Evolutionary conservation across 2,797 vertebrate species (phyloP).

Genomic region (Etheostoma nigrum): DNA sequence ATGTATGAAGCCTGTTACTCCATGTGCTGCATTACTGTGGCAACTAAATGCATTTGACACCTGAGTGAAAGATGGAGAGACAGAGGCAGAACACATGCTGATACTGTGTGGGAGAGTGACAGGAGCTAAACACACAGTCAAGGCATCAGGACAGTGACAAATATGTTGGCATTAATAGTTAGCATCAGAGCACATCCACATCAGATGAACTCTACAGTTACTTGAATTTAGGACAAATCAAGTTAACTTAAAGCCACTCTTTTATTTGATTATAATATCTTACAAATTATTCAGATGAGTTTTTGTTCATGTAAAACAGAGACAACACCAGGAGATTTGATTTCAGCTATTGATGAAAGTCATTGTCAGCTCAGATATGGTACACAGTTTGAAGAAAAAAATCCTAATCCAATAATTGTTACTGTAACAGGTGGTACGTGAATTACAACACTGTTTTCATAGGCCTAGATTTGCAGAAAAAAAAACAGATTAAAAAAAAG

Average conservation of each 20-base stretch:
- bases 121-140: conserved; percentile 8
- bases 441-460: neutral
- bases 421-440: neutral
- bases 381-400: neutral
- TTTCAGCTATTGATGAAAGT: neutral
- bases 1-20: neutral
- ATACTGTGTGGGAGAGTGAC: conserved; percentile 1
- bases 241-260: neutral
- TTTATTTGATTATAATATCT: neutral
- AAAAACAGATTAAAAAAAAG: neutral
- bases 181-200: neutral
- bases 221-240: neutral
- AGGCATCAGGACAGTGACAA: neutral
- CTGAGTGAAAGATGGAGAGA: conserved; percentile 58
- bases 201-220: neutral
- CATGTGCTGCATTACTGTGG: neutral
- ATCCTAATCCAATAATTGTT: neutral
- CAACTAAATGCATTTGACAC: conserved; percentile 64
- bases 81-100: conserved; percentile 21
- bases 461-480: too few species aligned
- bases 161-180: neutral
- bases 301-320: neutral
- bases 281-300: neutral
- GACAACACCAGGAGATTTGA: neutral
- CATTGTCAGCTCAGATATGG: neutral